Evolutionary conservation across 2,113 vertebrate species (phyloP).

Genomic region (Gasterosteus aculeatus): DNA sequence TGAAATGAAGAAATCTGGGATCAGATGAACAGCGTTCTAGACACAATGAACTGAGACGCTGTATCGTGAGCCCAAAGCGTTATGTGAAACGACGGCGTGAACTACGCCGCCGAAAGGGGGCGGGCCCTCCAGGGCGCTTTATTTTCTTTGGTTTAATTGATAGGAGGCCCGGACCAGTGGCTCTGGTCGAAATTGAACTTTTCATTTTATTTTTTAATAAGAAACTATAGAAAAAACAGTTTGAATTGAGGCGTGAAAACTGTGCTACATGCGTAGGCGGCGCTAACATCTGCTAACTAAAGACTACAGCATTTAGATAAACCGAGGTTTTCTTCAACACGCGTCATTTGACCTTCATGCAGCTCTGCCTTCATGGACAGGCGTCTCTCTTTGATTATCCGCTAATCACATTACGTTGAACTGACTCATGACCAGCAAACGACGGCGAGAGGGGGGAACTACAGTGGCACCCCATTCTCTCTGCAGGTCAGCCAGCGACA

Average conservation of each 20-base stretch:
- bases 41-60: background rate
- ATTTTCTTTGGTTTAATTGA: slow-evolving; percentile 4
- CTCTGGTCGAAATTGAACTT: background rate
- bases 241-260: background rate
- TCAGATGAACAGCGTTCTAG: slow-evolving; percentile 35
- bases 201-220: background rate
- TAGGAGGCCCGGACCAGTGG: background rate
- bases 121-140: background rate
- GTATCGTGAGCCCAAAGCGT: background rate
- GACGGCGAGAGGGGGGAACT: background rate
- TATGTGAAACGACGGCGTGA: background rate
- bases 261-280: too few species aligned
- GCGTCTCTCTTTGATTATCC: background rate
- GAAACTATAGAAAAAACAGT: background rate
- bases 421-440: background rate
- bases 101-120: background rate
- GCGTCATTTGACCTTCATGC: background rate
- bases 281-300: background rate
- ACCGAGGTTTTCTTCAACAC: too few species aligned
- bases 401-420: slow-evolving; percentile 10
- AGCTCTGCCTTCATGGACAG: background rate
- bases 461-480: background rate
- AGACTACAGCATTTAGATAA: background rate
- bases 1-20: slow-evolving; percentile 54
- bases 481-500: background rate